These are phyloP conservation scores for Benitochromis conjunctus DNA, from an alignment of 2,113 vertebrate species.

Conservation along the genomic window DNA sequence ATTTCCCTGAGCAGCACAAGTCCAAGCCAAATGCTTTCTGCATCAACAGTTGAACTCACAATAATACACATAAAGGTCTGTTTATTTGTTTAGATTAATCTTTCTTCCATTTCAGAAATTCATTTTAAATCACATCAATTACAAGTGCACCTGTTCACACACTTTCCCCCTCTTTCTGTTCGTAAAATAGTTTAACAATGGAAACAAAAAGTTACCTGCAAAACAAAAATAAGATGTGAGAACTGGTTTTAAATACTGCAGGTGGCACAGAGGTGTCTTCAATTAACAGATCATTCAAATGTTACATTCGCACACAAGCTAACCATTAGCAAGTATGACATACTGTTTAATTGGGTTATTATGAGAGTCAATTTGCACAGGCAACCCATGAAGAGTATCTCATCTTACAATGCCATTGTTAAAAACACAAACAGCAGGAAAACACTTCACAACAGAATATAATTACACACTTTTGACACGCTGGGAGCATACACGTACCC, in stretches of 20 bases:
- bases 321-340: constrained; percentile 13
- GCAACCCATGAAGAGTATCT: not conserved
- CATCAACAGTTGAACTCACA: not conserved
- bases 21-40: not conserved
- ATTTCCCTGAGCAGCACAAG: not conserved
- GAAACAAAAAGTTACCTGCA: not conserved
- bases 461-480: not conserved
- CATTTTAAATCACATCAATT: not conserved
- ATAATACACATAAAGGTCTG: not conserved
- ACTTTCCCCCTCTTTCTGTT: not conserved
- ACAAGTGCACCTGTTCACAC: constrained; percentile 10
- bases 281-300: not conserved
- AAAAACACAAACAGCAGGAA: not conserved
- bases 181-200: not conserved
- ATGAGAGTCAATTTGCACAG: not conserved
- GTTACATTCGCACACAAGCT: constrained; percentile 9
- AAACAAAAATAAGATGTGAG: not conserved
- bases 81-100: constrained; percentile 40
- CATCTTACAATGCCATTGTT: not conserved
- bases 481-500: not conserved
- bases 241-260: not conserved
- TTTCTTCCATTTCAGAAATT: not conserved
- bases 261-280: not conserved
- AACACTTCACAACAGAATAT: not conserved
- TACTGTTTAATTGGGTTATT: not conserved